Evolutionary conservation across 2,888 invertebrate genomes (phyloP), one percentile per base, ranked within the genome.

Genomic region (Sminthurides aquaticus): DNA sequence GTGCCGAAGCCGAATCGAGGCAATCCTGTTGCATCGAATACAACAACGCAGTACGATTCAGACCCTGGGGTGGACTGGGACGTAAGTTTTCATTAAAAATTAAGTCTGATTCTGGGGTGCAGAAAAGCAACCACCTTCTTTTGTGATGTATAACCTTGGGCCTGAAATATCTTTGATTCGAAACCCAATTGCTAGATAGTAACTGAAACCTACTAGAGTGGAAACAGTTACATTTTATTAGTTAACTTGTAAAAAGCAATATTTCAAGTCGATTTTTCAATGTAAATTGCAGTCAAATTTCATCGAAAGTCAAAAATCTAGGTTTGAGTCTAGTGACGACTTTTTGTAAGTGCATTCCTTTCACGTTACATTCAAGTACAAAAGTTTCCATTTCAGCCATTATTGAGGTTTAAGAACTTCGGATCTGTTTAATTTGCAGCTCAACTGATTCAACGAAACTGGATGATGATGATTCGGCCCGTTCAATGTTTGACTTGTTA

Each of bases 131-230:
- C 20, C 18, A 11, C 2, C n/a, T 24, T 54, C 24, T 29, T 34
- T 22, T n/a, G 66, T 71, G 71, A 69, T 71, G 69, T 62, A 68
- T 67, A 62, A 24, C 26, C 34, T 65, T 68, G 67, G 71, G 65
- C 65, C 43, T 43, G 62, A 54, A 68, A 62, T 28, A 55, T 60
- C 68, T 5, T 63, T 71, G 71, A 71, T 58, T 57, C 59, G 57
- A 66, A 60, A 60, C 66, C 69, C 68, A 63, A 25, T 68, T 68
- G 71, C 71, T 71, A 69, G 69, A 69, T 71, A 69, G 69, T 71
- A 71, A 69, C 69, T 71, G 69, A 71, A n/a, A 26, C 24, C 5
- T 34, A 34, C 5, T 34, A n/a, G n/a, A n/a, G n/a, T n/a, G n/a
- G n/a, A n/a, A n/a, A n/a, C n/a, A n/a, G n/a, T n/a, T n/a, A n/a